phyloP scores from a whole-genome alignment of 2,797 vertebrate genomes.

The Nasua narica region DNA sequence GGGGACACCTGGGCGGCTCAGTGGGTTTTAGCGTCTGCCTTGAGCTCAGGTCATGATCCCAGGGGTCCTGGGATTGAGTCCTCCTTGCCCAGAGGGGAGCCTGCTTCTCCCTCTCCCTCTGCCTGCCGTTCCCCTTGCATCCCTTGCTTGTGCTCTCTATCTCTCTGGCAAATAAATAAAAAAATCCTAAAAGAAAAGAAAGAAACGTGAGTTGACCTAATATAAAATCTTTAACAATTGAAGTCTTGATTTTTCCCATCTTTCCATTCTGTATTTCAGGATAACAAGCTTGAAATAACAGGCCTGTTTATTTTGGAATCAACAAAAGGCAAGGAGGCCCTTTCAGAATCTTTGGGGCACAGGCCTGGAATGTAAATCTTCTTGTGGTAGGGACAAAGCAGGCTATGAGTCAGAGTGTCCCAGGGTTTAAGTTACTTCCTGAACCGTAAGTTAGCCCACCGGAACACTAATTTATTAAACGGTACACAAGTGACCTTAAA shows the following conservation, averaged over 20 bases:
- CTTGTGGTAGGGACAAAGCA: conserved; percentile 26
- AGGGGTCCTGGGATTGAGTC: neutral
- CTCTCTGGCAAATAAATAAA: neutral
- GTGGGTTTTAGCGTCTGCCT: neutral
- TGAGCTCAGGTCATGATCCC: too few relatives aligned
- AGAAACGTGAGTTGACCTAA: neutral
- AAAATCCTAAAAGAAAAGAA: neutral
- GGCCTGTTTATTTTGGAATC: conserved; percentile 47
- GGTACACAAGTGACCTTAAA: conserved; percentile 6
- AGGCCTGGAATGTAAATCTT: conserved; percentile 45
- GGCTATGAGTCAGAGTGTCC: conserved; percentile 58
- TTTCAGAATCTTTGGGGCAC: conserved; percentile 32
- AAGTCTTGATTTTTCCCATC: neutral
- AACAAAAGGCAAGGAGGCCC: conserved; percentile 33
- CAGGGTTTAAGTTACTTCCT: conserved; percentile 55
- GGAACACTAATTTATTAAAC: conserved; percentile 52
- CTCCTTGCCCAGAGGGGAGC: neutral
- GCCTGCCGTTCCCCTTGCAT: neutral
- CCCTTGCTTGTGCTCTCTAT: neutral
- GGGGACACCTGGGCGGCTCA: neutral
- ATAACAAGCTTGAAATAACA: conserved; percentile 35
- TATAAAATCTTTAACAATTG: conserved; percentile 8
- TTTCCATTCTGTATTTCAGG: conserved; percentile 34
- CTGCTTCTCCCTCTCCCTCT: too few relatives aligned
- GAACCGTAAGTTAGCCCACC: conserved; percentile 53